Base-by-base conservation (phyloP, 2,113 vertebrate genomes). In the Heterotilapia buettikoferi region DNA sequence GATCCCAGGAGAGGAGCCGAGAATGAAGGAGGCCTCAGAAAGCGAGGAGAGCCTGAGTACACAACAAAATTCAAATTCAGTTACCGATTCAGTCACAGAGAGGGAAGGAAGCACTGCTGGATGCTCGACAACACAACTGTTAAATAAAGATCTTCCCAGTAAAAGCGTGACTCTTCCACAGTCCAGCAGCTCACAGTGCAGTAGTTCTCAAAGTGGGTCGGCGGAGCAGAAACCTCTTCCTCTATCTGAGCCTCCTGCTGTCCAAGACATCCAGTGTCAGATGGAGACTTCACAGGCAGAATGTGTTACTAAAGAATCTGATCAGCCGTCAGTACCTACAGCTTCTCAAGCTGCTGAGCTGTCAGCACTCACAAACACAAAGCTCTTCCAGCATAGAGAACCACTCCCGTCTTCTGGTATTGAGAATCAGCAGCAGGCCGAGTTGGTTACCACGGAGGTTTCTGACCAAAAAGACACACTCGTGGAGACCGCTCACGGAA, bases 1-100 rank as follows among this genome's bases (percentile, higher is more conserved):
- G 0, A 36, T 52, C 81, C 9, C 82, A 13, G 84, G 3, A 21
- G 88, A 96, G 86, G 98, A 98, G 43, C 92, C 92, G 54, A 86
- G 82, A 91, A 96, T 93, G 43, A 95, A 93, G 61, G 98, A 99
- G 91, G 63, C 50, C 43, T 88, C 73, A 11, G 92, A 95, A 24
- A 73, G 68, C 1, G 89, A 96, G 7, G 97, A 98, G 93, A 96
- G 66, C 59, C 92, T 6, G 24, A 94, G 86, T 38, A 84, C 54
- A 40, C 43, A 91, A 0, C 8, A 24, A 45, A 93, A 86, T 86
- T 14, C 89, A 87, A 97, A 95, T 93, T 94, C 97, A 80, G 96
- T 95, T 84, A 36, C 90, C 16, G 97, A 98, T 90, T 57, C 84
- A 5, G 82, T 90, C 61, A 33, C 66, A 1, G 94, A 90, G 85